phyloP scores from a whole-genome alignment of 2,113 vertebrate species.

The Benitochromis conjunctus region DNA sequence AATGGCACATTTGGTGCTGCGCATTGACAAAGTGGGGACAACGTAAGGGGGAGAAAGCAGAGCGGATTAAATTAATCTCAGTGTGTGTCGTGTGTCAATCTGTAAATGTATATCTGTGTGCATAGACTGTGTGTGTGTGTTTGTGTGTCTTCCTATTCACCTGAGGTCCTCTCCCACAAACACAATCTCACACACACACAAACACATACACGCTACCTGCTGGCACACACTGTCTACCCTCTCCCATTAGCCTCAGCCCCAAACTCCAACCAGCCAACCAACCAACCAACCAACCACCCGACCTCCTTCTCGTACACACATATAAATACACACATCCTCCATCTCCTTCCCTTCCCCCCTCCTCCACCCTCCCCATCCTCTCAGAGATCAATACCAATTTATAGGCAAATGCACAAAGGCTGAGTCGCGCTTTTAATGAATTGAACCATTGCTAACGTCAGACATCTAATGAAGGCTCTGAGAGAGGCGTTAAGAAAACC shows the following conservation, averaged over 20 bases:
- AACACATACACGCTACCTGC: neutral
- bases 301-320: neutral
- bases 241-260: slow-evolving; percentile 36
- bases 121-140: neutral
- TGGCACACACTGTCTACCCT: neutral
- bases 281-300: neutral
- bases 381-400: slow-evolving; percentile 80
- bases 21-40: neutral
- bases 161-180: slow-evolving; percentile 50
- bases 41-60: neutral
- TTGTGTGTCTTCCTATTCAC: slow-evolving; percentile 56
- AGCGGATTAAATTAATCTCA: neutral
- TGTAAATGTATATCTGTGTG: neutral
- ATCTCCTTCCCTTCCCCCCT: neutral
- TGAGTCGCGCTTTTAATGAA: slow-evolving; percentile 79
- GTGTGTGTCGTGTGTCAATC: neutral
- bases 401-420: slow-evolving; percentile 80
- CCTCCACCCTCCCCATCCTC: slow-evolving; percentile 1
- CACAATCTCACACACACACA: neutral
- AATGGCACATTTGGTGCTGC: slow-evolving; percentile 13
- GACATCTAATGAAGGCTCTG: slow-evolving; percentile 75
- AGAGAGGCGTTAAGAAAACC: slow-evolving; percentile 77
- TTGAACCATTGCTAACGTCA: slow-evolving; percentile 74
- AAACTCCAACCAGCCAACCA: slow-evolving; percentile 6
- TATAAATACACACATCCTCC: slow-evolving; percentile 1